phyloP scores from a whole-genome alignment of 2,797 vertebrate species.

The Urosaurus nigricauda region DNA sequence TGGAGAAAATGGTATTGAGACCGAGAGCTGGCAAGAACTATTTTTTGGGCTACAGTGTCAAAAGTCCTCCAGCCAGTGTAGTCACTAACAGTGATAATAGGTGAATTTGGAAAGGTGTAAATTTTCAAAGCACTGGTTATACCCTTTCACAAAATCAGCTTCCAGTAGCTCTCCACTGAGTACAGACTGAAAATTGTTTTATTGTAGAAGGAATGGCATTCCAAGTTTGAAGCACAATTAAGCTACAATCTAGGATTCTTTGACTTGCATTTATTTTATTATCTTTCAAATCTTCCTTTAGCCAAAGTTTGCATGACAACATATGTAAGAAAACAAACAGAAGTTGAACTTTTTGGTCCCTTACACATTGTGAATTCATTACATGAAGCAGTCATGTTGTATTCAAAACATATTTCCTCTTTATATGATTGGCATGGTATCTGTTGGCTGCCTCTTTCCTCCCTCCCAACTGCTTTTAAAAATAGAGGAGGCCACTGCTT shows the following conservation, averaged over 20 bases:
- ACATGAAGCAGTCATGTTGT: neutral
- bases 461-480: neutral
- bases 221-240: neutral
- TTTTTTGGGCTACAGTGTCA: too few relatives aligned
- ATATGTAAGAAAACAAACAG: too few relatives aligned
- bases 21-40: too few relatives aligned
- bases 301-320: too few relatives aligned
- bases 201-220: neutral
- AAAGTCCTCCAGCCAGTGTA: too few relatives aligned
- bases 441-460: too few relatives aligned
- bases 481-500: neutral
- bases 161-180: neutral
- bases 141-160: neutral
- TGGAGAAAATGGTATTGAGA: neutral
- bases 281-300: too few relatives aligned
- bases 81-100: too few relatives aligned
- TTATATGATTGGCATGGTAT: neutral
- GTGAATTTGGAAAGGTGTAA: too few relatives aligned
- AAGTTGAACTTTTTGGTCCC: too few relatives aligned
- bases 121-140: neutral
- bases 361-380: neutral
- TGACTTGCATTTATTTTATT: too few relatives aligned
- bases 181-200: neutral
- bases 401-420: neutral
- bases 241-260: neutral